Conservation (phyloP, 2,888 invertebrate species). For the Drosophila birchii region DNA sequence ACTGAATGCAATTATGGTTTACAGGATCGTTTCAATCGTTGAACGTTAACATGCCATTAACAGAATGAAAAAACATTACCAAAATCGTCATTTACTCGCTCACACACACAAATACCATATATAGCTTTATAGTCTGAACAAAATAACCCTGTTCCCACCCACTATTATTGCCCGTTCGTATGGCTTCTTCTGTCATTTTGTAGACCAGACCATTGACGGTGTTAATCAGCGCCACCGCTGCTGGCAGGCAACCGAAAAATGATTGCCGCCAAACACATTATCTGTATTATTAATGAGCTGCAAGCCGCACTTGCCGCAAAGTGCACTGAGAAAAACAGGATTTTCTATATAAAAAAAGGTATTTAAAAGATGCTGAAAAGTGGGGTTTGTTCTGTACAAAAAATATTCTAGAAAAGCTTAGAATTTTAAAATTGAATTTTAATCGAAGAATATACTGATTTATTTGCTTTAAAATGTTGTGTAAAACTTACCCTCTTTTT, state of each 20-base stretch:
- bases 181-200: slow-evolving; percentile 21
- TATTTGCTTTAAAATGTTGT: neutral
- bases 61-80: slow-evolving; percentile 25
- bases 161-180: slow-evolving; percentile 15
- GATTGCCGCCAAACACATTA: slow-evolving; percentile 74
- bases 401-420: too few relatives aligned
- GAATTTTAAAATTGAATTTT: too few relatives aligned
- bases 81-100: slow-evolving; percentile 16
- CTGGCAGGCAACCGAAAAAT: slow-evolving; percentile 67
- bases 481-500: neutral
- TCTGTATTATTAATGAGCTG: slow-evolving; percentile 76
- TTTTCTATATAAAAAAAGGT: neutral
- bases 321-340: slow-evolving; percentile 2
- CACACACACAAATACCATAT: neutral
- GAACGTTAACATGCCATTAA: slow-evolving; percentile 18
- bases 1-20: slow-evolving; percentile 22
- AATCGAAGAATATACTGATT: too few relatives aligned
- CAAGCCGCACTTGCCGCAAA: slow-evolving; percentile 62
- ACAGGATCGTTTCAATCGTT: neutral
- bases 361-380: neutral
- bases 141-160: neutral
- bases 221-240: slow-evolving; percentile 70
- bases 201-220: slow-evolving; percentile 58
- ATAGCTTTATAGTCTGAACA: slow-evolving; percentile 7
- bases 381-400: too few relatives aligned